Base-by-base conservation (phyloP, 2,113 vertebrate genomes). In the Leucopsar rothschildi region DNA sequence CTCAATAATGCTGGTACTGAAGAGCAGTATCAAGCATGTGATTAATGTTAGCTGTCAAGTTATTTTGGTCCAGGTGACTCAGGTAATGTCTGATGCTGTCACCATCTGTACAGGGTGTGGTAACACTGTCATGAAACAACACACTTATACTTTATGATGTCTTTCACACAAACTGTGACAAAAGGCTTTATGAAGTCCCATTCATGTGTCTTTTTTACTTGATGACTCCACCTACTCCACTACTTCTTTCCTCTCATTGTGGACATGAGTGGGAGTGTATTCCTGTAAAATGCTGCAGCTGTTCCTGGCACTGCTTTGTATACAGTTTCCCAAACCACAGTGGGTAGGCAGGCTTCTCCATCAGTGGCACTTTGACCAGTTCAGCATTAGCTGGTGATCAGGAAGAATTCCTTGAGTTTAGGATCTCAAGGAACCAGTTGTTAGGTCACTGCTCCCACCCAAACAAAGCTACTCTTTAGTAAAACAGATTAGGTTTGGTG, bases 1-100 rank as follows among this genome's bases (percentile, higher is more conserved):
- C 22, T 66, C 50, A 21, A 19, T 55, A 65, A 9, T 25, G 29
- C 39, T 88, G 29, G 47, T 55, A 70, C 40, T 76, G 64, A 95
- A 73, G 33, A 65, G 50, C 56, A 80, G 9, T 42, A 31, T 79
- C 52, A 59, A 71, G 47, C 10, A 31, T n/a, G 33, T 92, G 47
- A 66, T 75, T 88, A 65, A 81, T 42, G 64, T 66, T 65, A 77
- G 61, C 50, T 95, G 70, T 71, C 81, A 52, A 65, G 65, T 84
- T 96, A 92, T 94, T 96, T 90, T 92, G 82, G 72, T 75, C 40
- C 82, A 88, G 57, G 29, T 90, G 88, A 96, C 69, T 95, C 79
- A 76, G 78, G 50, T 57, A 86, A 75, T 13, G 35, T 72, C 88
- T 91, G 52, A 80, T 75, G 68, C 49, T 75, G 71, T 88, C 82